Evolutionary conservation across 2,888 invertebrate species (phyloP), one percentile per base, ranked within the genome.

Genomic region (Mystacides longicornis): DNA sequence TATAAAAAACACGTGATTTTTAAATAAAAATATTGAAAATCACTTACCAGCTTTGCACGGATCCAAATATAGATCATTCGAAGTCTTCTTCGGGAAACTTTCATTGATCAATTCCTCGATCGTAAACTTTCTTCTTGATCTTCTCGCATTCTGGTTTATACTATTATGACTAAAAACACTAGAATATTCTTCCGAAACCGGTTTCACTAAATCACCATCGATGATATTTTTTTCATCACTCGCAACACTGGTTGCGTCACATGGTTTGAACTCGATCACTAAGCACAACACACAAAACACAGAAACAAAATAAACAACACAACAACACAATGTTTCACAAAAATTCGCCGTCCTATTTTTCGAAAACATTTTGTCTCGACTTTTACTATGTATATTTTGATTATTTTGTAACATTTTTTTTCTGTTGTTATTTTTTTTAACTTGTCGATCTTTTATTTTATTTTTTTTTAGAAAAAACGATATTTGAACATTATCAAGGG

Each of bases 11-110:
- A 31, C 14, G 7, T 31, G 9, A 14, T 31, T 9, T 31, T 31
- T 31, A 31, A 31, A 9, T 7, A 9, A 14, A 31, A 31, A 9
- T 31, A 31, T 31, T 9, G 7, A 9, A 7, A n/a, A 43, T 5
- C 7, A 73, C 84, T 83, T 73, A 91, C 91, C 87, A 69, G 90
- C 87, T 80, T 91, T 91, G 73, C 91, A 91, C 54, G 91, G 86
- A 74, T 91, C 91, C 78, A 89, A 75, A 68, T 91, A 87, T 62
- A 87, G 71, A 69, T 91, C 91, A 60, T 80, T 78, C 46, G 87
- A 88, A 57, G 83, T 80, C 67, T 83, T 84, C 59, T 77, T 77
- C 47, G 85, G 82, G 65, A 86, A 90, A 62, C 77, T 75, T 54
- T 72, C 78, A 53, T 72, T 78, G 65, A 86, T 68, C 62, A 90